These are phyloP conservation scores for Atractosteus spatula DNA, from an alignment of 2,113 vertebrate genomes.

Conservation along the genomic window DNA sequence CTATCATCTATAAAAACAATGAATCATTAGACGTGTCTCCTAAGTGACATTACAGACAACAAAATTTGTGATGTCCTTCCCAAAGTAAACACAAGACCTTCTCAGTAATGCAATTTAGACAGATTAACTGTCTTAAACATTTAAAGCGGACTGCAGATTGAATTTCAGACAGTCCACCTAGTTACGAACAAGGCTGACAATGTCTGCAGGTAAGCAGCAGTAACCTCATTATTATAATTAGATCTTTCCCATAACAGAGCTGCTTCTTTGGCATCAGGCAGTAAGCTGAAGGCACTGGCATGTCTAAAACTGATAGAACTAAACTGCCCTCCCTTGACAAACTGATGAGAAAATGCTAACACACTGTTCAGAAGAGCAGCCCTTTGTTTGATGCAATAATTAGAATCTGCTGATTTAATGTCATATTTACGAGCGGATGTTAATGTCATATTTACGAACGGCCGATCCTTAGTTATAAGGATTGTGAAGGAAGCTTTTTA, in stretches of 20 bases:
- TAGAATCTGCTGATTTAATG: constrained; percentile 12
- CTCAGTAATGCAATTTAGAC: no score
- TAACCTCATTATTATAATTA: constrained; percentile 34
- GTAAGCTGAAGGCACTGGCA: constrained; percentile 17
- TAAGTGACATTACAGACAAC: no score
- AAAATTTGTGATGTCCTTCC: no score
- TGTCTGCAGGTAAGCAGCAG: constrained; percentile 28
- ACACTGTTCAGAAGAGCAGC: neutral
- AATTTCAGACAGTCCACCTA: no score
- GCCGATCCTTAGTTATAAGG: neutral
- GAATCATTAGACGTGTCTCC: no score
- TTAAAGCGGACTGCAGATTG: no score
- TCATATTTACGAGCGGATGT: constrained; percentile 11
- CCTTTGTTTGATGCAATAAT: constrained; percentile 20
- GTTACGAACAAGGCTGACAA: constrained; percentile 1
- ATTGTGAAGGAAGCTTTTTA: neutral
- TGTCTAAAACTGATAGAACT: constrained; percentile 9
- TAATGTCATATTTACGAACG: neutral
- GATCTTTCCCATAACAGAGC: constrained; percentile 21
- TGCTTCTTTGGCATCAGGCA: constrained; percentile 19
- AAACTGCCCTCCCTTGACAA: constrained; percentile 7
- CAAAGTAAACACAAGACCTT: no score
- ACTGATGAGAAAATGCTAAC: constrained; percentile 3
- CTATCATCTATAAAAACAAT: no score
- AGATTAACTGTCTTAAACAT: no score